Evolutionary conservation across 2,797 vertebrate species (phyloP).

Genomic region (Anisognathus igniventris): DNA sequence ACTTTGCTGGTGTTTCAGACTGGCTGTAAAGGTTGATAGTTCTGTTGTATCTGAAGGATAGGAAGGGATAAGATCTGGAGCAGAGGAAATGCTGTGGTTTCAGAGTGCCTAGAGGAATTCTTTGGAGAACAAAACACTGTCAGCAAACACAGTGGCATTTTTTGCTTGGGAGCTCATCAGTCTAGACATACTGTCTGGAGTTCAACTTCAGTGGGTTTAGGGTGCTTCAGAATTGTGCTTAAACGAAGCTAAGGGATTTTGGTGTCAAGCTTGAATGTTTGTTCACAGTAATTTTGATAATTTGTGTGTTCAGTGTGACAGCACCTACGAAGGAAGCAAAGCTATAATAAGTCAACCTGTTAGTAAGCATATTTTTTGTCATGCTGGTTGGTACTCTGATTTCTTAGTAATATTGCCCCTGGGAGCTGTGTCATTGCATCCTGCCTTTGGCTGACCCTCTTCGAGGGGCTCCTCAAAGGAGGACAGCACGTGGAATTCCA

Average conservation of each 20-base stretch:
- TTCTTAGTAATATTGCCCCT: neutral
- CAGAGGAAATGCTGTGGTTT: neutral
- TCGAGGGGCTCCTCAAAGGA: neutral
- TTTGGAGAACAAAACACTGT: neutral
- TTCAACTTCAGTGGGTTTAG: neutral
- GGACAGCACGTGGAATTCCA: neutral
- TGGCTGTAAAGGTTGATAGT: neutral
- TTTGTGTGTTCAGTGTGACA: neutral
- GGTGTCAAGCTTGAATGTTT: neutral
- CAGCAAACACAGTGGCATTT: neutral
- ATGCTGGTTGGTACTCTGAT: neutral
- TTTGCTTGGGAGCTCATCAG: neutral
- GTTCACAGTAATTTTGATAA: neutral
- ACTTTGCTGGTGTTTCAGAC: neutral
- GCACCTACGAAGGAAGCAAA: neutral
- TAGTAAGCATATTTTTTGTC: neutral
- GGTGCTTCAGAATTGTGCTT: neutral
- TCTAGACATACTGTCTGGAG: neutral
- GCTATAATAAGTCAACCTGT: neutral
- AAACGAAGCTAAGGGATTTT: neutral
- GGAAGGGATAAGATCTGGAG: neutral
- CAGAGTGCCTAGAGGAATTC: neutral
- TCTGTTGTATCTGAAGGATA: neutral
- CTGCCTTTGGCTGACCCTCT: fast-evolving
- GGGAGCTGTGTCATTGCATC: neutral